These are phyloP conservation scores for Anorthoa munda DNA, from an alignment of 2,888 invertebrate species.

Conservation along the genomic window DNA sequence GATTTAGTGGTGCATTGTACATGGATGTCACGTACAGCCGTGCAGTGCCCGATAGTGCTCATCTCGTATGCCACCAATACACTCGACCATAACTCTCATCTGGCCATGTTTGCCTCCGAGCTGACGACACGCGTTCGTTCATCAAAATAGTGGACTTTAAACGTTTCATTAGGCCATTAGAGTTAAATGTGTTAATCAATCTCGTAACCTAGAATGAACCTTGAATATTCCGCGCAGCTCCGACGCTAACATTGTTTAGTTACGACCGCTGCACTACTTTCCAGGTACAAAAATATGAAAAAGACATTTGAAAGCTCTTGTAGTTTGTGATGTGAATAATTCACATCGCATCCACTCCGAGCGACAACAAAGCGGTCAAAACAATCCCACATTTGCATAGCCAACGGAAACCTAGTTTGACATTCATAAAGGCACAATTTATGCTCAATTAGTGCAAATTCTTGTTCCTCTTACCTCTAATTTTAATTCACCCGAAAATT, in stretches of 20 bases:
- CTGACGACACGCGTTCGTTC: slow-evolving; percentile 72
- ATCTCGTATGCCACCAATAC: slow-evolving; percentile 82
- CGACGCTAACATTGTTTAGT: slow-evolving; percentile 47
- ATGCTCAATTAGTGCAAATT: slow-evolving; percentile 75
- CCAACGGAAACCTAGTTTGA: slow-evolving; percentile 72
- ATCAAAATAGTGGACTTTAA: slow-evolving; percentile 72
- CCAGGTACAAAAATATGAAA: slow-evolving; percentile 67
- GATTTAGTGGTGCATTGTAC: slow-evolving; percentile 77
- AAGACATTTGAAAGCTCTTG: slow-evolving; percentile 72
- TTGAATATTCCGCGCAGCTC: slow-evolving; percentile 31
- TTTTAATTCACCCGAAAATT: slow-evolving; percentile 76
- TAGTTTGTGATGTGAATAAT: slow-evolving; percentile 73
- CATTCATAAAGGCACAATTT: slow-evolving; percentile 77
- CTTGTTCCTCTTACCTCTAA: slow-evolving; percentile 70
- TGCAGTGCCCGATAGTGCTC: slow-evolving; percentile 82
- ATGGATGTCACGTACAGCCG: slow-evolving; percentile 80
- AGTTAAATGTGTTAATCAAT: slow-evolving; percentile 43
- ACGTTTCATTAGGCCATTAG: slow-evolving; percentile 47
- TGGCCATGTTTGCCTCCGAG: slow-evolving; percentile 77
- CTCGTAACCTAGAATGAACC: slow-evolving; percentile 40
- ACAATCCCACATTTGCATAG: slow-evolving; percentile 76
- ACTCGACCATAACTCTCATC: slow-evolving; percentile 80
- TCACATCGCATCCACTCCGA: slow-evolving; percentile 69
- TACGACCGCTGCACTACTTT: slow-evolving; percentile 54
- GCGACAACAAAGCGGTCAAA: slow-evolving; percentile 70